Evolutionary conservation across 2,113 vertebrate genomes (phyloP).

Genomic region (Prunella fulvescens): DNA sequence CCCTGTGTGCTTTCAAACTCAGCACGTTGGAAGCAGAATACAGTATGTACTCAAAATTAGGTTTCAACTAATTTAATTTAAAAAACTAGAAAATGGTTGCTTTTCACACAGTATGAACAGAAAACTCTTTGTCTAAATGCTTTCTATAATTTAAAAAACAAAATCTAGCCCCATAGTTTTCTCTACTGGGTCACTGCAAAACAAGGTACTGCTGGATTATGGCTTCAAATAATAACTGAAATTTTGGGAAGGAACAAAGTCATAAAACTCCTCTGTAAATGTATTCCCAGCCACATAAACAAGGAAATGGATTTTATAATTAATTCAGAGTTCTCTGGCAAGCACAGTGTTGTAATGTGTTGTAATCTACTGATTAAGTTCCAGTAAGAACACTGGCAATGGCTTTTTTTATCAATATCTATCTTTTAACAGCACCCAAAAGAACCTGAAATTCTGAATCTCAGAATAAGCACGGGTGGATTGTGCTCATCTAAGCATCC

Average conservation of each 20-base stretch:
- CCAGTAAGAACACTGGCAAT: slow-evolving; percentile 37
- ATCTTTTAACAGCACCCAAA: not conserved
- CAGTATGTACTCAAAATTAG: not conserved
- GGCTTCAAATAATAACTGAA: not conserved
- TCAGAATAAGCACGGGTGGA: fast-evolving
- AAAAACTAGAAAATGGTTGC: not conserved
- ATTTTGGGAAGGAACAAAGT: slow-evolving; percentile 9
- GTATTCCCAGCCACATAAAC: slow-evolving; percentile 45
- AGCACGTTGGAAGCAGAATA: not conserved
- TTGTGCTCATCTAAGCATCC: not conserved
- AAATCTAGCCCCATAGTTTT: not conserved
- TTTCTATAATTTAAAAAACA: not conserved
- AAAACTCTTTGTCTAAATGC: not conserved
- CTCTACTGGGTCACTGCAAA: not conserved
- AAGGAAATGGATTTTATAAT: slow-evolving; percentile 55
- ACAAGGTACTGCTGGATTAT: not conserved
- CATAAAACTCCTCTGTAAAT: slow-evolving; percentile 22
- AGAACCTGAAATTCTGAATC: not conserved
- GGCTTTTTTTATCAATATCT: not conserved
- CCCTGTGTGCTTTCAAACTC: not conserved
- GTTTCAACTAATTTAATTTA: not conserved
- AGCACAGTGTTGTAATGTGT: slow-evolving; percentile 11
- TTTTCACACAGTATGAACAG: not conserved
- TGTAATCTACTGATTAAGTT: slow-evolving; percentile 49
- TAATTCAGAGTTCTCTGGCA: slow-evolving; percentile 59